Conservation (phyloP, 1,140 invertebrate genomes). For the Procambarus virginalis region DNA sequence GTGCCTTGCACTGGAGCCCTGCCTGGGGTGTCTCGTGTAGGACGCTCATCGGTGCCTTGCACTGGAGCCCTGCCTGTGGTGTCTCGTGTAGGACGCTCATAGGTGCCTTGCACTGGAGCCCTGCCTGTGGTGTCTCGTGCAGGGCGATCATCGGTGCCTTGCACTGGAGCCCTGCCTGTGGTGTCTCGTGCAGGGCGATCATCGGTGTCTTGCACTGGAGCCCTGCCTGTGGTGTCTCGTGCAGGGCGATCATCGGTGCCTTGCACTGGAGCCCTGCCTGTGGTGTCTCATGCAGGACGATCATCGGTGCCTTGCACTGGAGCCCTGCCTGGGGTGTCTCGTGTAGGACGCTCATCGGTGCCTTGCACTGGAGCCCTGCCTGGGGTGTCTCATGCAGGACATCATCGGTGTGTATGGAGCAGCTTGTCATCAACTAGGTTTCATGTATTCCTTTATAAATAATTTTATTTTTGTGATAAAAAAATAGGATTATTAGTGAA, state of each 20-base stretch:
- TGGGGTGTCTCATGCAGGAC: neutral
- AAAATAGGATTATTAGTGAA: neutral
- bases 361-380: neutral
- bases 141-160: neutral
- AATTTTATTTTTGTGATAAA: constrained; percentile 8
- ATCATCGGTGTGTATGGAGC: neutral
- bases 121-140: neutral
- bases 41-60: neutral
- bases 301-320: neutral
- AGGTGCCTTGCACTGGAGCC: neutral
- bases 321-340: neutral
- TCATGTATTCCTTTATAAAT: neutral
- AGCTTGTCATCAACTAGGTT: neutral
- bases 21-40: neutral
- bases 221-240: neutral
- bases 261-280: neutral
- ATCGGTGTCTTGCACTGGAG: neutral
- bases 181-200: neutral
- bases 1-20: neutral
- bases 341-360: neutral
- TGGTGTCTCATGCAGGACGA: neutral
- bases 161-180: neutral
- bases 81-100: neutral
- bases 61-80: neutral
- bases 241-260: neutral